phyloP scores from a whole-genome alignment of 2,113 vertebrate species.

The Aldabrachelys gigantea region DNA sequence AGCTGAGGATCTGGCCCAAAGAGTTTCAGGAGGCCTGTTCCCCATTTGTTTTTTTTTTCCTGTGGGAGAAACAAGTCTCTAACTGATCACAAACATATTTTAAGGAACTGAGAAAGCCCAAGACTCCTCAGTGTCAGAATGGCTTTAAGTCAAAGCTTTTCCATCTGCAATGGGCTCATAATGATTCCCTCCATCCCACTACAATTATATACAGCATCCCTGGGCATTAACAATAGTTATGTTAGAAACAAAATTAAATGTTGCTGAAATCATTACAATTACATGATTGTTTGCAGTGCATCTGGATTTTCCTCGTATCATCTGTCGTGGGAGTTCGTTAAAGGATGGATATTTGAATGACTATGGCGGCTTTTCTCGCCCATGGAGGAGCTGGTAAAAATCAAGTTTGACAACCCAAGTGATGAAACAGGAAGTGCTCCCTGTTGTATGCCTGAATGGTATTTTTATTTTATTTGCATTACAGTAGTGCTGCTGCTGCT shows the following conservation, averaged over 20 bases:
- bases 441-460: background rate
- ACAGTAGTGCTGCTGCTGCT: background rate
- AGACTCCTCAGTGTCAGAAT: background rate
- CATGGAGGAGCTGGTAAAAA: background rate
- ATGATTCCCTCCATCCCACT: background rate
- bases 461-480: background rate
- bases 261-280: background rate
- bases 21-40: background rate
- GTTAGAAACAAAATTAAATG: background rate
- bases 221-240: background rate
- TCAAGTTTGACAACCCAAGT: background rate
- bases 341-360: background rate
- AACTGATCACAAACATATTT: background rate
- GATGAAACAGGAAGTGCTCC: background rate
- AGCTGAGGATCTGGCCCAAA: background rate
- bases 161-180: background rate
- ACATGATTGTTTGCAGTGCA: background rate
- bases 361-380: background rate
- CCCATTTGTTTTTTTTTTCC: background rate
- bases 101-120: background rate
- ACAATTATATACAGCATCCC: background rate
- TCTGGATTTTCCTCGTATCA: background rate
- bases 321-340: background rate
- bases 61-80: background rate
- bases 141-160: background rate